These are phyloP conservation scores for Campylorhamphus procurvoides DNA, from an alignment of 2,113 vertebrate species.

Conservation along the genomic window DNA sequence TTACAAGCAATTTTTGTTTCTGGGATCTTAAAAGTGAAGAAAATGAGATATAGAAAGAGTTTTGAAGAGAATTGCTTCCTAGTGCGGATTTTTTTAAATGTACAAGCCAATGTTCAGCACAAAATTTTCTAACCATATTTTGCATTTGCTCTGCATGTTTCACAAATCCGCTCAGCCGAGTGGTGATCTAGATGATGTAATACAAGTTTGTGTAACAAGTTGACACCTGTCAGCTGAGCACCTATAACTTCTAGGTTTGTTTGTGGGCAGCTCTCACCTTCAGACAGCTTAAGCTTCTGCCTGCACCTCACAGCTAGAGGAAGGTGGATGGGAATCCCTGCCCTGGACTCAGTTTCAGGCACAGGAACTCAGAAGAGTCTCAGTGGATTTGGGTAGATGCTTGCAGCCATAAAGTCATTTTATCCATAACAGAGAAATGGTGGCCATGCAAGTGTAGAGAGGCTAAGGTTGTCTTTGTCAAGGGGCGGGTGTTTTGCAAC, in stretches of 20 bases:
- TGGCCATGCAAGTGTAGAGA: neutral
- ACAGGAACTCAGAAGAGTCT: neutral
- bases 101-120: neutral
- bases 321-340: neutral
- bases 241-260: neutral
- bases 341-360: neutral
- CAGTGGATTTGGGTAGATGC: no score
- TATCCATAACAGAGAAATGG: neutral
- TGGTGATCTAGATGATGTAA: neutral
- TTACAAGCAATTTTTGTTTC: neutral
- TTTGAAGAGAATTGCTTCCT: neutral
- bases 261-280: neutral
- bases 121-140: neutral
- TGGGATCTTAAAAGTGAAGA: neutral
- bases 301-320: neutral
- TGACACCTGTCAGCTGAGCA: neutral
- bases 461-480: neutral
- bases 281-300: neutral
- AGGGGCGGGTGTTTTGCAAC: neutral
- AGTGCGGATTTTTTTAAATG: neutral
- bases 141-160: neutral
- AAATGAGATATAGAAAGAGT: neutral
- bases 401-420: neutral
- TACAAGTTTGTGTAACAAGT: neutral
- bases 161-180: neutral